These are phyloP conservation scores for Acanthaster planci DNA, from an alignment of 35 echinoderm and acorn worm species.

Conservation along the genomic window DNA sequence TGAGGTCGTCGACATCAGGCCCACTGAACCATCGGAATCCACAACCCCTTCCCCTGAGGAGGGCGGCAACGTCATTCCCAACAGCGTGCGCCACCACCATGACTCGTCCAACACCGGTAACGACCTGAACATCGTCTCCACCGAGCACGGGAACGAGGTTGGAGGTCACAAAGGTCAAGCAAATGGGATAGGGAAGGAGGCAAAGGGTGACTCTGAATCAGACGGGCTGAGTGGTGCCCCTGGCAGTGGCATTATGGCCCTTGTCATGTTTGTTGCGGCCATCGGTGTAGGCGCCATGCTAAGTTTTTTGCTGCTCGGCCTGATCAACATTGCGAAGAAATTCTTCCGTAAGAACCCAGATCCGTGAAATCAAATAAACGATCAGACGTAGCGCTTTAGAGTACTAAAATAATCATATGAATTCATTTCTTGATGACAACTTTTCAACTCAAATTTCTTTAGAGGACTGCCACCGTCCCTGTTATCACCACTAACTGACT, in stretches of 20 bases:
- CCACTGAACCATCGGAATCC: not conserved
- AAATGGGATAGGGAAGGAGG: not conserved
- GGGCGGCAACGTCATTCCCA: not conserved
- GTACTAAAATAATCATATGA: not conserved
- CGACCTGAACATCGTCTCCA: constrained; percentile 7
- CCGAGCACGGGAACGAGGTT: constrained; percentile 9
- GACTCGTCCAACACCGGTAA: not conserved
- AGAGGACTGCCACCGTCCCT: too few species aligned
- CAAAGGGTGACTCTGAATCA: not conserved
- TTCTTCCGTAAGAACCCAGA: not conserved
- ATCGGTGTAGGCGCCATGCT: not conserved
- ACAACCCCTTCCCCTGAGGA: not conserved
- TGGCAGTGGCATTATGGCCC: not conserved
- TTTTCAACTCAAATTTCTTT: too few species aligned
- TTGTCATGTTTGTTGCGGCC: constrained; percentile 1
- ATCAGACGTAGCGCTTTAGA: not conserved
- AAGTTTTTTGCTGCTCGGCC: not conserved
- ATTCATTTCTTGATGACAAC: too few species aligned
- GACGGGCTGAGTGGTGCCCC: not conserved
- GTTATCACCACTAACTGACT: too few species aligned
- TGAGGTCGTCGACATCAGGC: not conserved
- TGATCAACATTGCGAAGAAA: not conserved
- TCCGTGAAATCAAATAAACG: not conserved
- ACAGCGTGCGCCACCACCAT: not conserved
- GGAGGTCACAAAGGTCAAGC: not conserved